Conservation (phyloP, 2,797 vertebrate species). For the Pogoniulus pusillus region DNA sequence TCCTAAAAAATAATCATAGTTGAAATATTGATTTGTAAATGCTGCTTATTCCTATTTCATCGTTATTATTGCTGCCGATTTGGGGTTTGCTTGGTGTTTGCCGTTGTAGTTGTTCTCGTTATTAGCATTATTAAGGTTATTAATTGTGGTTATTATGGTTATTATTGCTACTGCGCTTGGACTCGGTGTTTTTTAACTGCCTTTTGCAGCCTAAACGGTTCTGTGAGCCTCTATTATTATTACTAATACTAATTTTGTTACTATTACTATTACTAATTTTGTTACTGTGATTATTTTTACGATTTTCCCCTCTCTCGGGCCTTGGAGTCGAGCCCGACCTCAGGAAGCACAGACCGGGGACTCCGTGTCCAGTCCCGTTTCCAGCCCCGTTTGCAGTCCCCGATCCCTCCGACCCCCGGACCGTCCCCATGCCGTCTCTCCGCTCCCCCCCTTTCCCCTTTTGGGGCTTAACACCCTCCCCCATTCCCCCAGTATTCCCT, state of each 20-base stretch:
- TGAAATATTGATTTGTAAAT: too few relatives aligned
- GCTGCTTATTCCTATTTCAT: accelerated
- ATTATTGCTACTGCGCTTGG: not conserved
- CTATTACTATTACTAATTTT: not conserved
- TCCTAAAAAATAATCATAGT: accelerated
- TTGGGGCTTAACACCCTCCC: not conserved
- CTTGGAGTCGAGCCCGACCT: not conserved
- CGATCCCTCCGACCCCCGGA: not conserved
- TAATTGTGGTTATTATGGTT: not conserved
- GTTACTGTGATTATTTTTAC: accelerated
- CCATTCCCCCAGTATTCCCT: not conserved
- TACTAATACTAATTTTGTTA: too few relatives aligned
- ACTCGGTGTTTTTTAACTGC: not conserved
- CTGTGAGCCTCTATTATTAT: not conserved
- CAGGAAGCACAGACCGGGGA: not conserved
- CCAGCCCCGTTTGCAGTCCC: not conserved
- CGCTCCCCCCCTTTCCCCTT: not conserved
- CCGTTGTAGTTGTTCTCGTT: not conserved
- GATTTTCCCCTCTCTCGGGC: not conserved
- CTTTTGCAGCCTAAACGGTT: not conserved
- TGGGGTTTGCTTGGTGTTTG: accelerated
- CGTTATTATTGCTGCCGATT: accelerated
- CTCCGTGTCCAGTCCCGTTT: not conserved
- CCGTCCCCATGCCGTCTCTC: not conserved
- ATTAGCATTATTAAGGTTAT: not conserved